These are phyloP conservation scores for Craseonycteris thonglongyai DNA, from an alignment of 2,113 vertebrate species.

Conservation along the genomic window DNA sequence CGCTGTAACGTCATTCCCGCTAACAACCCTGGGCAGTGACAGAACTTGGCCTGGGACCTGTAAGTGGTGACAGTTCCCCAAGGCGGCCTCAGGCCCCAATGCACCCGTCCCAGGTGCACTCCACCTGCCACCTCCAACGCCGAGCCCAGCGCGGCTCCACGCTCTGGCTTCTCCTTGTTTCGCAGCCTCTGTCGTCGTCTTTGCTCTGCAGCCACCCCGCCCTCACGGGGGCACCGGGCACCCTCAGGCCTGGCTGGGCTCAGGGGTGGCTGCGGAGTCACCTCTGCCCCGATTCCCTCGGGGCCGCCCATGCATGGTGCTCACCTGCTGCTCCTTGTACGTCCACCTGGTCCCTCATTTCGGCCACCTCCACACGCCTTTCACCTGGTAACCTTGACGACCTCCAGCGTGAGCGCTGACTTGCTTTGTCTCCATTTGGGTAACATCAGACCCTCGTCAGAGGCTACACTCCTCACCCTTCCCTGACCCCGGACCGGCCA, in stretches of 20 bases:
- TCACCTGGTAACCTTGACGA: neutral
- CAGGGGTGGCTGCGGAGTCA: too few species aligned
- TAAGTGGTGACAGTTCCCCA: neutral
- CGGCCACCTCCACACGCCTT: rapidly evolving
- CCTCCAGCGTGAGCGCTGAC: neutral
- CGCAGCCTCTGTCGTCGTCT: neutral
- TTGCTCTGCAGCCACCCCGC: rapidly evolving
- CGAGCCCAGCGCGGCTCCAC: rapidly evolving
- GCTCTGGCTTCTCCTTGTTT: too few species aligned
- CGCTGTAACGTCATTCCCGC: too few species aligned
- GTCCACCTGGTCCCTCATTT: neutral
- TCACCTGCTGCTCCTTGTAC: too few species aligned
- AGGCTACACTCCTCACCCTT: neutral
- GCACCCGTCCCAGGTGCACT: neutral
- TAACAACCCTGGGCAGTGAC: neutral
- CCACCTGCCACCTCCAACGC: too few species aligned
- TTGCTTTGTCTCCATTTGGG: neutral
- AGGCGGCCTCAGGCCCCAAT: too few species aligned
- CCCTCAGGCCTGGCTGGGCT: too few species aligned
- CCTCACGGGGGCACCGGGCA: rapidly evolving
- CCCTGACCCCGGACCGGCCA: neutral
- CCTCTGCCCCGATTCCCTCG: neutral
- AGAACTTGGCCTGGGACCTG: neutral
- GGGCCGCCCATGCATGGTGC: rapidly evolving
- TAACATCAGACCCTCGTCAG: neutral